These are phyloP conservation scores for Scaptomyza cyrtandrae DNA, from an alignment of 2,888 invertebrate genomes.

Conservation along the genomic window DNA sequence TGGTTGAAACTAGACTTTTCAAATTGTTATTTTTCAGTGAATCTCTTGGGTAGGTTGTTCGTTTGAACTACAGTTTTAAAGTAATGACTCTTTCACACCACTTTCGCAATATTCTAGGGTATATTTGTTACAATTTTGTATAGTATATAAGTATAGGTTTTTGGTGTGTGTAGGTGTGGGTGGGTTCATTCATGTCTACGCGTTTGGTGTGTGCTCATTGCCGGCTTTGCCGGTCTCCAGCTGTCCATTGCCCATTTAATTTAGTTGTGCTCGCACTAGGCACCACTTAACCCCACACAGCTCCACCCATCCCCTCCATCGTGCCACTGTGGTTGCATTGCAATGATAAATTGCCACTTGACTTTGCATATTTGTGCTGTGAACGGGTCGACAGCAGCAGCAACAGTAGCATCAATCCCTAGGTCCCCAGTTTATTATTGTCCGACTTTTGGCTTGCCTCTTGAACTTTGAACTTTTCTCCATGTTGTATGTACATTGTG, in stretches of 20 bases:
- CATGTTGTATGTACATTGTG: constrained; percentile 3
- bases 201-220: constrained; percentile 28
- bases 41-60: not conserved
- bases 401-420: constrained; percentile 23
- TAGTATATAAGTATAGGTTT: not conserved
- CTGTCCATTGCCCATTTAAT: constrained; percentile 59
- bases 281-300: constrained; percentile 68
- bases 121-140: not conserved
- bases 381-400: constrained; percentile 36
- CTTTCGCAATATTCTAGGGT: constrained; percentile 16
- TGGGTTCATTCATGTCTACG: constrained; percentile 57
- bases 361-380: constrained; percentile 75
- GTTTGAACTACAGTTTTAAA: not conserved
- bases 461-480: constrained; percentile 70
- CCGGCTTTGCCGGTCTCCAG: constrained; percentile 24
- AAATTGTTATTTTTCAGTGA: too few species aligned
- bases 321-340: constrained; percentile 40
- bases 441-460: constrained; percentile 53
- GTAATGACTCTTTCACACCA: too few species aligned
- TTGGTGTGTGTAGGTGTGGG: constrained; percentile 64
- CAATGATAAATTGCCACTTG: constrained; percentile 80
- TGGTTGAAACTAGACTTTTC: not conserved
- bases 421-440: constrained; percentile 50
- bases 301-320: constrained; percentile 1
- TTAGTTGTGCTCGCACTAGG: constrained; percentile 52